Evolutionary conservation across 2,113 vertebrate genomes (phyloP).

Genomic region (Syngnathus typhle): DNA sequence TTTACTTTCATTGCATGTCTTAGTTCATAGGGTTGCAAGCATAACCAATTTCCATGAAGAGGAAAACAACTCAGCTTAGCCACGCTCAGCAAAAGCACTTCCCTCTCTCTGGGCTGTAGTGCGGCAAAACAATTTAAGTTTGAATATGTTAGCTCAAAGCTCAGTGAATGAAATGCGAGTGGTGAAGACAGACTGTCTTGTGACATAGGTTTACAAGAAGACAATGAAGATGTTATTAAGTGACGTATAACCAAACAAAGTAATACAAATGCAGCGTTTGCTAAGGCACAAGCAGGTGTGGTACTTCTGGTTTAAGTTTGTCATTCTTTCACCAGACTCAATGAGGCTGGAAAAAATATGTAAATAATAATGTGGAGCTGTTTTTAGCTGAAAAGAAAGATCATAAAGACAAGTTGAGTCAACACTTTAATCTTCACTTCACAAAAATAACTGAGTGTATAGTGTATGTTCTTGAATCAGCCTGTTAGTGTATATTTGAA

Average conservation of each 20-base stretch:
- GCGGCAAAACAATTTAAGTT: constrained; percentile 45
- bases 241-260: neutral
- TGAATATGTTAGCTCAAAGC: constrained; percentile 27
- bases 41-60: constrained; percentile 10
- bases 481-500: too few relatives aligned
- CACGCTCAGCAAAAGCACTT: constrained; percentile 14
- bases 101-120: constrained; percentile 20
- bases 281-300: neutral
- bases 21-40: constrained; percentile 15
- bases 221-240: neutral
- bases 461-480: too few relatives aligned
- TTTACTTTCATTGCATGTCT: constrained; percentile 10
- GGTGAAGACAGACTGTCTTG: neutral
- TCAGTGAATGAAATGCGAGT: neutral
- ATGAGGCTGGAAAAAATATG: too few relatives aligned
- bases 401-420: too few relatives aligned
- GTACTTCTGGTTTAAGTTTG: too few relatives aligned
- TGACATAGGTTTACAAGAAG: constrained; percentile 4
- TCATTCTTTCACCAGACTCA: too few relatives aligned
- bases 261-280: neutral
- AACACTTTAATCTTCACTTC: too few relatives aligned
- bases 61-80: constrained; percentile 11
- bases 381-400: too few relatives aligned
- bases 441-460: too few relatives aligned
- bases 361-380: too few relatives aligned